Base-by-base conservation (phyloP, 2,888 invertebrate genomes). In the Diabrotica balteata region DNA sequence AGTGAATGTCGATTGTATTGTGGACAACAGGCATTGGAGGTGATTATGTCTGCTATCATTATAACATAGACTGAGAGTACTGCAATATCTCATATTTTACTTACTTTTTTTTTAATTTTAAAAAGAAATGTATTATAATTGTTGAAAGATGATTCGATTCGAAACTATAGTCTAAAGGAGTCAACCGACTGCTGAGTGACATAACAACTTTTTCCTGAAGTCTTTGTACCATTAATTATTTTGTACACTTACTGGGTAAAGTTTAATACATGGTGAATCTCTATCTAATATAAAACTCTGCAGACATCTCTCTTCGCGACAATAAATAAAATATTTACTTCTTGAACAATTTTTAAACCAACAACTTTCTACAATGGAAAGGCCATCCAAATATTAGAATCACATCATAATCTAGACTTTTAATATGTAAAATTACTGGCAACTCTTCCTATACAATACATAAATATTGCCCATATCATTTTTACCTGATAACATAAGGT, bases 141-240 rank as follows among this genome's bases (percentile, higher is more conserved):
- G 54, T 63, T 53, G 55, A 63, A 54, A 52, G 59, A 67, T 32
- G 63, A 59, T 32, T 10, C 32, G 43, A 47, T 49, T 54, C 59
- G 63, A 63, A 46, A 62, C 57, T 53, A 68, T 66, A 76, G 78
- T 71, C 70, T 66, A 71, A 75, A 77, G 80, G 80, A 80, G 80
- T 77, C 80, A 80, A 80, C 80, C 80, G 73, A 76, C 73, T 72
- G 71, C 73, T 77, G 70, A 76, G 71, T 77, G 75, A 68, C 72
- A 62, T 71, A 75, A 77, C 72, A 76, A 76, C 72, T 69, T 79
- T 71, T 79, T 81, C 80, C 81, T 80, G 82, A 83, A 83, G 80
- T 78, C 76, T 83, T 83, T 84, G 83, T 84, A 84, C 84, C 82
- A 81, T 82, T 32, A 76, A 76, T 76, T 73, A 79, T 81, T 57